Evolutionary conservation across 2,888 invertebrate species (phyloP), one percentile per base, ranked within the genome.

Genomic region (Macrosoma leucophasiata): DNA sequence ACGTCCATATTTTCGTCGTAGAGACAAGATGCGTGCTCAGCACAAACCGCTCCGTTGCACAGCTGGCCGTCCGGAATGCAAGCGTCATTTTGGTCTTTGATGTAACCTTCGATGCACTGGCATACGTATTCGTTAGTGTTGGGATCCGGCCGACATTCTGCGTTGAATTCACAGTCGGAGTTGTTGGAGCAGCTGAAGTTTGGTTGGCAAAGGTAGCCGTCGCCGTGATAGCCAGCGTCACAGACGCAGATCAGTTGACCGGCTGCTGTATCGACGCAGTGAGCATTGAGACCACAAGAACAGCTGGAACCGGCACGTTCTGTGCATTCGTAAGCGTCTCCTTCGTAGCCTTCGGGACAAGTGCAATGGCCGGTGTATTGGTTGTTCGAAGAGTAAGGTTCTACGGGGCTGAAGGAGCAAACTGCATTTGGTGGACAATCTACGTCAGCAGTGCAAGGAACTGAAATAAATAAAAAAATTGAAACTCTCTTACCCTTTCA

Each of bases 391-490:
- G 84, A 67, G 10, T 61, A 51, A 13, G 50, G 41, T 13, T 55
- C 53, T 1, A 43, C 29, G 8, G 87, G 73, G 23, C 87, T 74
- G 67, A 85, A 89, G 32, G 88, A 79, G 63, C 97, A 97, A 29
- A 90, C 87, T 3, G 95, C 96, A 62, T 94, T 89, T 9, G 88
- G 87, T 53, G 95, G 92, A 62, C 97, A 97, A 55, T 91, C 91
- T 48, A 90, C 86, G 37, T 93, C 86, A 17, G 89, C 86, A 59
- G 90, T 88, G 70, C 96, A 96, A 13, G 87, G 86, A 44, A 88
- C 91, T 91, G 77, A 48, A 87, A 85, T 59, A 39, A 29, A 51
- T n/a, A n/a, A n/a, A n/a, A n/a, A n/a, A n/a, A n/a, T n/a, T n/a
- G n/a, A n/a, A n/a, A n/a, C n/a, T n/a, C n/a, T n/a, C n/a, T n/a